Percentiles rank a stretch among this genome's conserved stretches.
Conservation (phyloP, 2,797 vertebrate species). For the Synaphobranchus kaupii region DNA sequence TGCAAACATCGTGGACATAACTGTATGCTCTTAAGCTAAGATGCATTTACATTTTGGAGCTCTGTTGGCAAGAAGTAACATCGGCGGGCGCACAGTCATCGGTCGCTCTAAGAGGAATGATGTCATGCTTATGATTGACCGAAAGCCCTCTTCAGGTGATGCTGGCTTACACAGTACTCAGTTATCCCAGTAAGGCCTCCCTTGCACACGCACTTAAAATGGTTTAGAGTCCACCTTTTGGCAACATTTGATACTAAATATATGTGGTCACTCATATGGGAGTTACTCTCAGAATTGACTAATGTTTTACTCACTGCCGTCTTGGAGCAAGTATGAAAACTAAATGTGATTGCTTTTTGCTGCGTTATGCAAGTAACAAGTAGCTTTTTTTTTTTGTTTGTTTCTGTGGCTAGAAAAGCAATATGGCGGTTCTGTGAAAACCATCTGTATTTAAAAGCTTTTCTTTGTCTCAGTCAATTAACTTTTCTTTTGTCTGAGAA, state of each 20-base stretch:
- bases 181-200: neutral
- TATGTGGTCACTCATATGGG: neutral
- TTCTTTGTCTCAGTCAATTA: neutral
- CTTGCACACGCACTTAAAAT: neutral
- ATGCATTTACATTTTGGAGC: neutral
- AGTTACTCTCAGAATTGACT: neutral
- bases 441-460: neutral
- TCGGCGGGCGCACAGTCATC: constrained; percentile 44
- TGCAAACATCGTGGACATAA: neutral
- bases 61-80: constrained; percentile 59
- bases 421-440: neutral
- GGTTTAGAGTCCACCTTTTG: neutral
- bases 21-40: neutral
- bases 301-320: too few relatives aligned
- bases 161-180: constrained; percentile 52
- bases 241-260: neutral
- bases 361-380: neutral
- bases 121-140: constrained; percentile 72
- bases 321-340: neutral
- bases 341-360: neutral
- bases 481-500: neutral
- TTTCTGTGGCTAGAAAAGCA: neutral
- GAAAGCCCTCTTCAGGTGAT: constrained; percentile 59
- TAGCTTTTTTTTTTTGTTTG: neutral
- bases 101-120: constrained; percentile 60